Evolutionary conservation across 1,140 invertebrate genomes (phyloP), one percentile per base, ranked within the genome.

Genomic region (Lepidurus packardi): DNA sequence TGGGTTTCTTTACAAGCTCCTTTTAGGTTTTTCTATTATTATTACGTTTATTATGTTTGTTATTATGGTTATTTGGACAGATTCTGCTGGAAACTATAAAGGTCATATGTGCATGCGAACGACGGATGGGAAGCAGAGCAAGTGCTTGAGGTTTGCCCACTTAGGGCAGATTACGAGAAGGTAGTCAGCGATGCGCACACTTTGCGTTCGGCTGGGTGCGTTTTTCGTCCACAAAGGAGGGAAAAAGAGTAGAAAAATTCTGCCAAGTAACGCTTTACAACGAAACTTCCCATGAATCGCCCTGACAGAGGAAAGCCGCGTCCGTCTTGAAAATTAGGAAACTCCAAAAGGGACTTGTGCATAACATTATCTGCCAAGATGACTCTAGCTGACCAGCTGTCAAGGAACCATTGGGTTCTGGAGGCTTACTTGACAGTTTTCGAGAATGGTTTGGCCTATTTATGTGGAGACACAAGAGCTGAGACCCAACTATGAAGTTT

Each of bases 171-270:
- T 65, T 65, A 65, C 16, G 53, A 65, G 13, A 65, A 65, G 53
- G 53, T 65, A 65, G 21, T 65, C 53, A 65, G 53, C 53, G 53
- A 65, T 65, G 13, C 53, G 53, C 16, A 65, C 16, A 65, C n/a
- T 65, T 34, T 65, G 8, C 13, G 53, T 65, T 13, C 53, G 8
- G 13, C 21, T 65, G 53, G n/a, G 9, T 65, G 53, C 53, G 13
- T 65, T 21, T 34, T 34, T 34, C 34, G 34, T 34, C 34, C 34
- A 2, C 34, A 34, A 34, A 34, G 34, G 34, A 34, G 3, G 34
- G 34, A 3, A 34, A 34, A 34, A 34, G 8, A 65, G 9, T 7
- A 65, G 53, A 65, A 7, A 21, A 65, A 5, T n/a, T n/a, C n/a
- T n/a, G 21, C 16, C 16, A 0, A n/a, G 10, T 7, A 11, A 47